Conservation (phyloP, 2,888 invertebrate genomes). For the Drosophila incognita region DNA sequence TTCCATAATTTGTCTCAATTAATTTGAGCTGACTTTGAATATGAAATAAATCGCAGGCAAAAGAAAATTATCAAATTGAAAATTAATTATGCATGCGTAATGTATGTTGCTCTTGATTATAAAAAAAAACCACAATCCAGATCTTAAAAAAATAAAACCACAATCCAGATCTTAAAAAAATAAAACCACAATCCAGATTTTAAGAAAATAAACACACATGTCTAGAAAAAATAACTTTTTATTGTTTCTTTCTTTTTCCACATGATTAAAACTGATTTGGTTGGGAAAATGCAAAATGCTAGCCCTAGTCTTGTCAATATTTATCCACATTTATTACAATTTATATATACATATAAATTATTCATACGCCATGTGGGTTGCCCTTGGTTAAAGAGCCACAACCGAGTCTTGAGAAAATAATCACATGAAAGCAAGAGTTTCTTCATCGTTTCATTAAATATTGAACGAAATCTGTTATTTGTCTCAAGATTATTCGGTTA, state of each 20-base stretch:
- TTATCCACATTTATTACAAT: neutral
- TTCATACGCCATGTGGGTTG: conserved; percentile 27
- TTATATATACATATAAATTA: conserved; percentile 27
- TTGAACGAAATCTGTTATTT: neutral
- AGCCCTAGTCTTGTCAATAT: neutral
- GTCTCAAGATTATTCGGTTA: neutral
- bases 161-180: neutral
- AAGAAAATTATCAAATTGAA: conserved; percentile 9
- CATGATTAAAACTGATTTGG: neutral
- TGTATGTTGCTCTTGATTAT: neutral
- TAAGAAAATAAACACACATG: neutral
- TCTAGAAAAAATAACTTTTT: neutral
- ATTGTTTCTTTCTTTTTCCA: neutral
- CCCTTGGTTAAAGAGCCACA: neutral
- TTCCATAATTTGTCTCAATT: conserved; percentile 40
- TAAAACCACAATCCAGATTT: neutral
- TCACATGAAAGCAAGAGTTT: neutral
- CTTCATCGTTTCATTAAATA: neutral
- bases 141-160: neutral
- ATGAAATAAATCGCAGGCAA: neutral
- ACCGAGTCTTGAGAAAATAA: neutral
- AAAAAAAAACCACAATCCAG: neutral
- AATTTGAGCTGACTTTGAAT: conserved; percentile 23
- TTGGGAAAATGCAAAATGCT: neutral
- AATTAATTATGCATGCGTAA: conserved; percentile 51